These are phyloP conservation scores for Micronycteris hirsuta DNA, from an alignment of 2,113 vertebrate species.

Conservation along the genomic window DNA sequence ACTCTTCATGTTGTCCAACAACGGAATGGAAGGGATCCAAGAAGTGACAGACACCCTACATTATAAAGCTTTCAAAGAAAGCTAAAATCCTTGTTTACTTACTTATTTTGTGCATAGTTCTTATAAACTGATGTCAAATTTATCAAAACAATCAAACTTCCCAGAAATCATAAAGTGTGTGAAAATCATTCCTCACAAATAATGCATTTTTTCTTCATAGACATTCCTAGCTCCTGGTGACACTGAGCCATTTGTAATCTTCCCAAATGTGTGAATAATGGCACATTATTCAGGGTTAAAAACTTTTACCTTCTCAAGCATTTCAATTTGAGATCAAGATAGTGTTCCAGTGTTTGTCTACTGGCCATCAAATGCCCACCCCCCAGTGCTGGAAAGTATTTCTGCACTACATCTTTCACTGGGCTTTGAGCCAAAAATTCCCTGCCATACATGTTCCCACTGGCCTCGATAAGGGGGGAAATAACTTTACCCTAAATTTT, in stretches of 20 bases:
- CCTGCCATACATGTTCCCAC: not conserved
- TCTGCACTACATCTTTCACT: not conserved
- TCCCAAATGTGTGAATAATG: not conserved
- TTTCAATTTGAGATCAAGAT: constrained; percentile 35
- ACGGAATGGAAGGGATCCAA: not conserved
- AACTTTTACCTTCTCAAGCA: not conserved
- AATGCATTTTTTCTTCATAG: not conserved
- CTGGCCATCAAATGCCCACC: not conserved
- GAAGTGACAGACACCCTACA: not conserved
- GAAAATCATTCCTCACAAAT: constrained; percentile 6
- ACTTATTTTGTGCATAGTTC: not conserved
- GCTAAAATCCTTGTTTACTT: not conserved
- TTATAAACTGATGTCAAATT: constrained; percentile 2
- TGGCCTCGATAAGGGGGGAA: not conserved
- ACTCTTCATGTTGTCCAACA: not conserved
- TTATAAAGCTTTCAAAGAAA: not conserved
- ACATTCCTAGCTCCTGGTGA: not conserved
- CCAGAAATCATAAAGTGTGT: not conserved
- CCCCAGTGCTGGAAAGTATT: not conserved
- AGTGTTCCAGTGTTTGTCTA: constrained; percentile 11
- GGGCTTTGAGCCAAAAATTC: constrained; percentile 33
- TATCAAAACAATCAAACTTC: constrained; percentile 23
- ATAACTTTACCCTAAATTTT: constrained; percentile 1
- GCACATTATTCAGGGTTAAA: not conserved
- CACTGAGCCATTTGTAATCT: not conserved